Conservation (phyloP, 2,113 vertebrate species). For the Plestiodon gilberti region DNA sequence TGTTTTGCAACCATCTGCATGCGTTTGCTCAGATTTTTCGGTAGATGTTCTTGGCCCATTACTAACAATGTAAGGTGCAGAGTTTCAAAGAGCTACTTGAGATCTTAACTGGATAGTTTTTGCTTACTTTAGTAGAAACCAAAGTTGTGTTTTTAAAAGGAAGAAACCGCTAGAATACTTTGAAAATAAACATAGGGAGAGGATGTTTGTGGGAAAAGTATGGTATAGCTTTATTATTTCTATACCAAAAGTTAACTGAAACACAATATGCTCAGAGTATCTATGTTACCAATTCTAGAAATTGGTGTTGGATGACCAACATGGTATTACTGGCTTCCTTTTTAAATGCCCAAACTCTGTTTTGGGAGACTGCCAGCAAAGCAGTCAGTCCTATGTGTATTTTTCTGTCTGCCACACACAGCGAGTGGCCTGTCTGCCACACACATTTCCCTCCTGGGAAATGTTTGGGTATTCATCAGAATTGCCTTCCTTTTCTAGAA, state of each 20-base stretch:
- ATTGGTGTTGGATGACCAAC: background rate
- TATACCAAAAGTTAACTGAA: background rate
- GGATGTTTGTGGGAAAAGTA: background rate
- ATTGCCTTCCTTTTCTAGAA: background rate
- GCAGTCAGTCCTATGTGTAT: background rate
- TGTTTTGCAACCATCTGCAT: background rate
- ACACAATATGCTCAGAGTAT: background rate
- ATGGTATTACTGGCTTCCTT: background rate
- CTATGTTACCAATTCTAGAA: background rate
- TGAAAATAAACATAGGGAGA: background rate
- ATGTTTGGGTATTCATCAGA: background rate
- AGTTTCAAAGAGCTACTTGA: slow-evolving; percentile 40
- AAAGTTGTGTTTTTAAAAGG: background rate
- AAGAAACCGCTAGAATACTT: background rate
- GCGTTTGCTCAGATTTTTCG: background rate
- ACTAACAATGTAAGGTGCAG: slow-evolving; percentile 26
- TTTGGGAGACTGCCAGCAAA: background rate
- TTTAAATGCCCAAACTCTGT: background rate
- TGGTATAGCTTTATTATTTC: background rate
- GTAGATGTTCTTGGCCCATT: background rate
- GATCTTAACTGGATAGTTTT: slow-evolving; percentile 36
- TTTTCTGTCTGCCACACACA: background rate
- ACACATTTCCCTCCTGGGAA: background rate
- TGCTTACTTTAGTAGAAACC: background rate
- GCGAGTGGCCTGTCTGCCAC: background rate